These are phyloP conservation scores for Tachyglossus aculeatus DNA, from an alignment of 2,797 vertebrate genomes.

Conservation along the genomic window DNA sequence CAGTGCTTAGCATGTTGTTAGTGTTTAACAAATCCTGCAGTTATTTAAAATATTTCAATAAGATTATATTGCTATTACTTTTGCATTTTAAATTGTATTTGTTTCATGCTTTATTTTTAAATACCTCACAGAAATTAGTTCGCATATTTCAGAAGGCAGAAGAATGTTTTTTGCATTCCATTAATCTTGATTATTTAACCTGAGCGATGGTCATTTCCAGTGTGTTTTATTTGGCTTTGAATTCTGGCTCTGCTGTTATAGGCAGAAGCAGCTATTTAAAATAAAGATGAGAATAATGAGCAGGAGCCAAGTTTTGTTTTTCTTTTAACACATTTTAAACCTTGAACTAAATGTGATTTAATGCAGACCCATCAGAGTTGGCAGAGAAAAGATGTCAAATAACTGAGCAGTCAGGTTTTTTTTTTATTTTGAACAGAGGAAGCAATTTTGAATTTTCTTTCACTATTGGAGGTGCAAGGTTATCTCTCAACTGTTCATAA, in stretches of 20 bases:
- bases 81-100: constrained; percentile 2
- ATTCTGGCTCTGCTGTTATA: constrained; percentile 11
- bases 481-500: too few relatives aligned
- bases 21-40: too few relatives aligned
- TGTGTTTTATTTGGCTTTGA: constrained; percentile 23
- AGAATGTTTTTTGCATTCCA: constrained; percentile 25
- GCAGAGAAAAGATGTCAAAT: too few relatives aligned
- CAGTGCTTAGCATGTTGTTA: too few relatives aligned
- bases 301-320: background rate
- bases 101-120: too few relatives aligned
- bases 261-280: background rate
- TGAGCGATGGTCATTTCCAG: background rate
- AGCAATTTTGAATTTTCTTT: too few relatives aligned
- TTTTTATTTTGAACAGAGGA: too few relatives aligned
- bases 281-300: constrained; percentile 3
- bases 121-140: constrained; percentile 18
- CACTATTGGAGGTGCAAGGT: too few relatives aligned
- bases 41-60: too few relatives aligned
- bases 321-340: background rate
- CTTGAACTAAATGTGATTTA: background rate
- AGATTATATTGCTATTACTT: constrained; percentile 18
- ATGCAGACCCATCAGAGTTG: too few relatives aligned
- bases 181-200: constrained; percentile 7
- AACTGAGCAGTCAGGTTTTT: too few relatives aligned
- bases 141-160: constrained; percentile 23